These are phyloP conservation scores for Melinopterus prodromus DNA, from an alignment of 2,888 invertebrate species.

Conservation along the genomic window DNA sequence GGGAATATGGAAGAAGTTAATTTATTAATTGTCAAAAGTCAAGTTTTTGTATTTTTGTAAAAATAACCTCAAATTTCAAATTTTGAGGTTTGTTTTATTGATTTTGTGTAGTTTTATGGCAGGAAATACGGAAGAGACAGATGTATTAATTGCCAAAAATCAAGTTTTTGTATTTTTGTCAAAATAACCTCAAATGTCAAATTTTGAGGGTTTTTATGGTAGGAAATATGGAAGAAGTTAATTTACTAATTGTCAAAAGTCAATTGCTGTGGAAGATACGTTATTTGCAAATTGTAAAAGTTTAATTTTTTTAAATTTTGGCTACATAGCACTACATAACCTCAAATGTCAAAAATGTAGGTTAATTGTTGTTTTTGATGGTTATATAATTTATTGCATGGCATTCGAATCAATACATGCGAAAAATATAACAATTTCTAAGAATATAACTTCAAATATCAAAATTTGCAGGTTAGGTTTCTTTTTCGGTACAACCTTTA, in stretches of 20 bases:
- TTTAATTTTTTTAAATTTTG: neutral
- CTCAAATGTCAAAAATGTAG: neutral
- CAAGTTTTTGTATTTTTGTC: neutral
- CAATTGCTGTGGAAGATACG: no score
- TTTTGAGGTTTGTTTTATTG: no score
- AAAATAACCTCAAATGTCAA: neutral
- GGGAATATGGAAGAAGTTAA: no score
- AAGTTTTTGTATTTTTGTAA: no score
- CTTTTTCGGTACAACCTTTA: no score
- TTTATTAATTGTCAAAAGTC: no score
- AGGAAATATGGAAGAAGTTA: no score
- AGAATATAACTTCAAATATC: neutral
- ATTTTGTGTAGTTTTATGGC: neutral
- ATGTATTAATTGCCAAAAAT: no score
- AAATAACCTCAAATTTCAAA: no score
- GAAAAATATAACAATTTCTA: neutral
- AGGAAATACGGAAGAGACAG: no score
- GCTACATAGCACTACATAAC: neutral
- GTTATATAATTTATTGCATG: neutral
- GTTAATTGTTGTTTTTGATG: neutral
- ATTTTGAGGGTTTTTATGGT: neutral
- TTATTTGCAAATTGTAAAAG: neutral
- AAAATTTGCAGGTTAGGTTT: no score
- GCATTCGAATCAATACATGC: neutral
- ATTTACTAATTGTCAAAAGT: no score